phyloP scores from a whole-genome alignment of 2,888 invertebrate species.

The Pantelozetes paolii region DNA sequence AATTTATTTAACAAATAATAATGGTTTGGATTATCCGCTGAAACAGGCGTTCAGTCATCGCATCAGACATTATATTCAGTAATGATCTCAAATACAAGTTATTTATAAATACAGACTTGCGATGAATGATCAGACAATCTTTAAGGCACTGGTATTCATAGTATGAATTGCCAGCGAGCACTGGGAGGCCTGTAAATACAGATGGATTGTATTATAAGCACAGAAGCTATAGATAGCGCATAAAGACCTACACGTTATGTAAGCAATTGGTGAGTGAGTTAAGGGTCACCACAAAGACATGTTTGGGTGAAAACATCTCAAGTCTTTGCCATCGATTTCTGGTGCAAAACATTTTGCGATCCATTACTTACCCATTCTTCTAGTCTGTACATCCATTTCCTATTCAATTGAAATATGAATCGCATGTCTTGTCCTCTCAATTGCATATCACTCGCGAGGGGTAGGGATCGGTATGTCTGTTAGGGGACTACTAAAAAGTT shows the following conservation, averaged over 20 bases:
- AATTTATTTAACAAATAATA: too few relatives aligned
- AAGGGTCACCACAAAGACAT: conserved; percentile 10
- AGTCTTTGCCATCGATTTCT: background rate
- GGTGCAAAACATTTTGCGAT: background rate
- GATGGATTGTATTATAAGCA: background rate
- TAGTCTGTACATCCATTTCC: background rate
- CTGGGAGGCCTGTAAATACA: background rate
- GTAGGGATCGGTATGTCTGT: background rate
- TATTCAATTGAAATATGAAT: background rate
- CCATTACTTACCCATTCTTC: background rate
- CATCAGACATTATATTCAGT: too few relatives aligned
- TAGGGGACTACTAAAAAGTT: background rate
- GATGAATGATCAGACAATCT: background rate
- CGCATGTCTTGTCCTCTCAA: background rate
- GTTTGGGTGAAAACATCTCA: background rate
- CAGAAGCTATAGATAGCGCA: background rate
- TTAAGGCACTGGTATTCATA: background rate
- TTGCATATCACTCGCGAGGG: background rate
- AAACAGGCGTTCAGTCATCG: too few relatives aligned
- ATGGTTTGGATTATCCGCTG: too few relatives aligned
- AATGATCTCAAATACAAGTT: too few relatives aligned
- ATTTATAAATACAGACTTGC: too few relatives aligned
- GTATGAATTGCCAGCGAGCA: background rate
- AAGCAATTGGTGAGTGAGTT: conserved; percentile 17
- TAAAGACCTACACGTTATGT: background rate